These are phyloP conservation scores for Synanceia verrucosa DNA, from an alignment of 2,797 vertebrate species.

Conservation along the genomic window DNA sequence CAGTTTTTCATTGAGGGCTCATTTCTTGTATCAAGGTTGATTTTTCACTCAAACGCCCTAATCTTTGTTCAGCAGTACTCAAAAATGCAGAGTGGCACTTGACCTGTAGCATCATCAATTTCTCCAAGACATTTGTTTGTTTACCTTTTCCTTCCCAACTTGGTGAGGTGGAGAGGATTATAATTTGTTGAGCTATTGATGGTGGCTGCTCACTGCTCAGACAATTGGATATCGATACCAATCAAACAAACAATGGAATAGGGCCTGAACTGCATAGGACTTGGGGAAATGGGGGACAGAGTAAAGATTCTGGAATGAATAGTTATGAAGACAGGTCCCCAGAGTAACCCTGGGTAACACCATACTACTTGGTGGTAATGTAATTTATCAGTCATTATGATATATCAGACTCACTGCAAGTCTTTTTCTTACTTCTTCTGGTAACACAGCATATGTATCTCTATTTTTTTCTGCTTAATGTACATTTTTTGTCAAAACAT, in stretches of 20 bases:
- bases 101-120: slow-evolving; percentile 20
- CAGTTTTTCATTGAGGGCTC: not conserved
- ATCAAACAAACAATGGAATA: slow-evolving; percentile 20
- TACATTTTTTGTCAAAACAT: not conserved
- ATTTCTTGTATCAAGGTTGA: not conserved
- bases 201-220: slow-evolving; percentile 11
- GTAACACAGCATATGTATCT: not conserved
- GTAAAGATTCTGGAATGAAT: not conserved
- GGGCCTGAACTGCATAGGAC: not conserved
- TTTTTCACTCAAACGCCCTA: not conserved
- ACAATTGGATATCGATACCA: slow-evolving; percentile 45
- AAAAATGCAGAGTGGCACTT: slow-evolving; percentile 19
- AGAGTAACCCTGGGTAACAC: not conserved
- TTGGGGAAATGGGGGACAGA: not conserved
- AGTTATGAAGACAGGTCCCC: not conserved
- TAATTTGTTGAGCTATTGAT: slow-evolving; percentile 38
- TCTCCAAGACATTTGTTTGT: slow-evolving; percentile 23
- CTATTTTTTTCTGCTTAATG: not conserved
- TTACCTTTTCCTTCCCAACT: slow-evolving; percentile 12
- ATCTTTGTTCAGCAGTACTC: not conserved
- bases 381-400: not conserved
- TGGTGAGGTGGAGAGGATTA: slow-evolving; percentile 18
- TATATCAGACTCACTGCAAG: not conserved
- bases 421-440: not conserved
- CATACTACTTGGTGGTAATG: not conserved